phyloP scores from a whole-genome alignment of 2,113 vertebrate species.

The Bubo bubo region DNA sequence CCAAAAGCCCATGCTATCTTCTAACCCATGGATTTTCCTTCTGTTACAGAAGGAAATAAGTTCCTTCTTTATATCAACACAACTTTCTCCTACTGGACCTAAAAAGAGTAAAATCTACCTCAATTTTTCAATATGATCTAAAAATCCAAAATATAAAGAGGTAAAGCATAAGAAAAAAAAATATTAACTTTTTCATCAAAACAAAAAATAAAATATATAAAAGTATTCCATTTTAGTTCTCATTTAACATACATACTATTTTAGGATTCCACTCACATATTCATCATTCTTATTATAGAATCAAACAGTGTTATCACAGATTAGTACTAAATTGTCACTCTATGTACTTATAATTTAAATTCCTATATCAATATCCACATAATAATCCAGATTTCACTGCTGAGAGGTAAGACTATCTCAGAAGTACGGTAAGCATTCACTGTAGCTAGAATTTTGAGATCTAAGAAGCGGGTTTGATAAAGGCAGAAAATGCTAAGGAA shows the following conservation, averaged over 20 bases:
- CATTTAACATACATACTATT: neutral
- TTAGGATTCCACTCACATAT: neutral
- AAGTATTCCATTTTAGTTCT: neutral
- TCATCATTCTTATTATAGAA: neutral
- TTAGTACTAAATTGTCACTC: neutral
- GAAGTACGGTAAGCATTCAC: neutral
- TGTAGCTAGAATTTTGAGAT: neutral
- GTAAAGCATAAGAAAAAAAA: neutral
- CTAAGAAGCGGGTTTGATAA: neutral
- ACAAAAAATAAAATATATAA: neutral
- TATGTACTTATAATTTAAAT: neutral
- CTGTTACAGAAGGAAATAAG: rapidly evolving
- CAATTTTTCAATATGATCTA: neutral
- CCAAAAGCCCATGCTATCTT: neutral
- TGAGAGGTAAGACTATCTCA: neutral
- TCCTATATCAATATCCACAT: neutral
- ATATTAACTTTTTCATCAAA: neutral
- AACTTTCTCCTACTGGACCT: neutral
- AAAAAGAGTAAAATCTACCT: neutral
- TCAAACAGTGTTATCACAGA: neutral
- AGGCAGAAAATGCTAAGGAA: neutral
- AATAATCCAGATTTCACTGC: neutral
- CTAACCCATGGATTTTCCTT: neutral
- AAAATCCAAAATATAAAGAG: neutral
- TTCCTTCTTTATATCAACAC: neutral